Evolutionary conservation across 2,888 invertebrate genomes (phyloP).

Genomic region (Adineta ricciae): DNA sequence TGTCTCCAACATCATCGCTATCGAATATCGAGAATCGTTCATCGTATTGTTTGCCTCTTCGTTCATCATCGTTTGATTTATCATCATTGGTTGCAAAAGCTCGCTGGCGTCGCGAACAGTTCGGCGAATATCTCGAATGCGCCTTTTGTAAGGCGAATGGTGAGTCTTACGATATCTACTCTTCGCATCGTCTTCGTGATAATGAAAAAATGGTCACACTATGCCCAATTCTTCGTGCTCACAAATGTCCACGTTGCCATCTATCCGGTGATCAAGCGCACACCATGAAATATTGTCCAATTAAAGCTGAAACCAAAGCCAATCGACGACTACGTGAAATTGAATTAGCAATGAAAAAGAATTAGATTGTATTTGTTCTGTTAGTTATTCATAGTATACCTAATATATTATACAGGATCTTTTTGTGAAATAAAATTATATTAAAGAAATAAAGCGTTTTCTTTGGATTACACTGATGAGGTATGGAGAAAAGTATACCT

Average conservation of each 20-base stretch:
- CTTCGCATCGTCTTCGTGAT: background rate
- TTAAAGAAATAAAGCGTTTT: too few species aligned
- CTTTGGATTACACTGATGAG: too few species aligned
- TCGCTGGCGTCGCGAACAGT: background rate
- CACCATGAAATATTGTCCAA: background rate
- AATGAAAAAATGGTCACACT: background rate
- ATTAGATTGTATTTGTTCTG: background rate
- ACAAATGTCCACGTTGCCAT: background rate
- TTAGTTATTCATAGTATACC: background rate
- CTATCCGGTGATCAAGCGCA: background rate
- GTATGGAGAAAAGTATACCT: too few species aligned
- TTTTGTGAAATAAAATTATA: background rate
- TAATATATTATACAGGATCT: background rate
- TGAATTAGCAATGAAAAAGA: background rate
- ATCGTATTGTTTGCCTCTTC: background rate
- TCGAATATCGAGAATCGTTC: background rate
- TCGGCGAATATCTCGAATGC: background rate
- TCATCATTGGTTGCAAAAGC: background rate
- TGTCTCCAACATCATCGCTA: background rate
- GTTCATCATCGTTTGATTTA: background rate
- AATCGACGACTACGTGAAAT: background rate
- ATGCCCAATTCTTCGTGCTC: slow-evolving; percentile 1
- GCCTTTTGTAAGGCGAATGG: background rate
- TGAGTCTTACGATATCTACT: background rate
- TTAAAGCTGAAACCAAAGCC: background rate